Conservation (phyloP, 2,888 invertebrate genomes). For the Cartodere bifasciata region DNA sequence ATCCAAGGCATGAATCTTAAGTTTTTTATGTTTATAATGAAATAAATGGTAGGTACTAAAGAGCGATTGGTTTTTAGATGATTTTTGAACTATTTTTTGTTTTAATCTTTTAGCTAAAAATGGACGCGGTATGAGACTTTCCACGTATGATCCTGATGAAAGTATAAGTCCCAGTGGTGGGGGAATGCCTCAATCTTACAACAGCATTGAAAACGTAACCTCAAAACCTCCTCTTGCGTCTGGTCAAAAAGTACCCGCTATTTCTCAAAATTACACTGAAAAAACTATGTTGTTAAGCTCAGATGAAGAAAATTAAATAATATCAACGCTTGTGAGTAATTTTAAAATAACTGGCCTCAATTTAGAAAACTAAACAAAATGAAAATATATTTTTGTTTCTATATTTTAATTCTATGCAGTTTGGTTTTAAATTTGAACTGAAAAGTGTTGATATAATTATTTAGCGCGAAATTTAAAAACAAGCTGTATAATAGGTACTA, state of each 20-base stretch:
- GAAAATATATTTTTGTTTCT: no score
- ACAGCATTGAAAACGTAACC: constrained; percentile 27
- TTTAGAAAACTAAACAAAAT: no score
- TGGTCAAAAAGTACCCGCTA: constrained; percentile 65
- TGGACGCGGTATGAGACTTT: constrained; percentile 51
- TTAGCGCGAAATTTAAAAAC: no score
- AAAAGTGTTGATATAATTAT: no score
- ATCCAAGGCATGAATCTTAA: no score
- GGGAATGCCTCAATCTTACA: constrained; percentile 28
- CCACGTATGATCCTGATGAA: constrained; percentile 57
- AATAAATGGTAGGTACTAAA: no score
- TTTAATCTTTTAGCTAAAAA: constrained; percentile 42
- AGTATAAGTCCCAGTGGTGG: constrained; percentile 37
- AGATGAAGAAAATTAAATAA: constrained; percentile 61
- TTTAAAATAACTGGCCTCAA: no score
- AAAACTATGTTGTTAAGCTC: constrained; percentile 92
- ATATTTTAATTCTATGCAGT: no score
- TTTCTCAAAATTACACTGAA: constrained; percentile 82
- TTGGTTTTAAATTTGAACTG: no score
- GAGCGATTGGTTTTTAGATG: background rate
- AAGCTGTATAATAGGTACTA: no score
- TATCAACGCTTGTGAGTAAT: no score
- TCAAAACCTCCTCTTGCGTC: constrained; percentile 35
- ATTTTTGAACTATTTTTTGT: constrained; percentile 6
- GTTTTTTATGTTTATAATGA: background rate